A percentile compares a stretch with the other conserved stretches of the same genome.
Conservation (phyloP, 2,797 vertebrate species). For the Scomberomorus guttatus region DNA sequence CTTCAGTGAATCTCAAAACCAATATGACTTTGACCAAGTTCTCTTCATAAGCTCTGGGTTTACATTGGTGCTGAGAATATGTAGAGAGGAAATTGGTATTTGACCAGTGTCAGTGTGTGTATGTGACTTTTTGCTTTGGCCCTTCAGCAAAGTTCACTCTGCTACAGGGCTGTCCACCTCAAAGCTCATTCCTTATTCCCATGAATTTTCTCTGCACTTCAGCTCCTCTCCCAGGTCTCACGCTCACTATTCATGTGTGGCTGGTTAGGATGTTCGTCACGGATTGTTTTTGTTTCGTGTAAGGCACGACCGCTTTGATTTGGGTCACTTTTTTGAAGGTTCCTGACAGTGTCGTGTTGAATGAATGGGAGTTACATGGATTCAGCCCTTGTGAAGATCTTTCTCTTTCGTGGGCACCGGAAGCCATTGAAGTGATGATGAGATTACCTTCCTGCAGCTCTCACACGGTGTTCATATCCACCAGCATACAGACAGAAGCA, state of each 20-base stretch:
- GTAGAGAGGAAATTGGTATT: slow-evolving; percentile 75
- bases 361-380: slow-evolving; percentile 31
- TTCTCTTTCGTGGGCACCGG: slow-evolving; percentile 36
- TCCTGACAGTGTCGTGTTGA: slow-evolving; percentile 48
- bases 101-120: slow-evolving; percentile 46
- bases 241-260: slow-evolving; percentile 54
- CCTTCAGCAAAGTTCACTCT: slow-evolving; percentile 59
- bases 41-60: slow-evolving; percentile 68
- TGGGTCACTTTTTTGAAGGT: slow-evolving; percentile 62
- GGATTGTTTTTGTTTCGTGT: slow-evolving; percentile 69
- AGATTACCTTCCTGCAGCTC: slow-evolving; percentile 32
- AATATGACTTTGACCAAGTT: slow-evolving; percentile 68
- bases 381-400: slow-evolving; percentile 28
- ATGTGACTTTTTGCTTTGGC: slow-evolving; percentile 51
- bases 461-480: not conserved
- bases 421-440: slow-evolving; percentile 56
- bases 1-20: slow-evolving; percentile 65
- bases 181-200: slow-evolving; percentile 48
- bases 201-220: slow-evolving; percentile 46
- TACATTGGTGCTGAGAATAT: slow-evolving; percentile 60
- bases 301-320: slow-evolving; percentile 60
- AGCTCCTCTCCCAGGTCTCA: slow-evolving; percentile 27
- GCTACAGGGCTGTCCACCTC: slow-evolving; percentile 47
- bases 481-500: slow-evolving; percentile 18
- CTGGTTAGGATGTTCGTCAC: slow-evolving; percentile 73